Evolutionary conservation across 2,113 vertebrate genomes (phyloP).

Genomic region (Dasyornis broadbenti): DNA sequence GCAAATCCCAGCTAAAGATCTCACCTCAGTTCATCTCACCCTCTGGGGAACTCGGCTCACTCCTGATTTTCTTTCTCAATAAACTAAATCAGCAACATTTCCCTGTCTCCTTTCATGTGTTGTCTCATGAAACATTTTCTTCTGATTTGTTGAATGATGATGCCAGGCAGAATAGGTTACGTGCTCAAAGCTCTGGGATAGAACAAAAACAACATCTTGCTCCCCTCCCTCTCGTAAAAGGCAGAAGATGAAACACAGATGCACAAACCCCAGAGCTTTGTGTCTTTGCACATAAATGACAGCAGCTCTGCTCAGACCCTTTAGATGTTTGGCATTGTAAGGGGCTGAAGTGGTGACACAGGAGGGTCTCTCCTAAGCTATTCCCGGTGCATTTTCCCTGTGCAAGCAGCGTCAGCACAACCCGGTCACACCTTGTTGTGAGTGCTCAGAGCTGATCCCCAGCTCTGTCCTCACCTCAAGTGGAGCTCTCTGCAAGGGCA

Average conservation of each 20-base stretch:
- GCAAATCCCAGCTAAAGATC: constrained; percentile 15
- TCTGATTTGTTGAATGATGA: neutral
- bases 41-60: constrained; percentile 15
- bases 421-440: rapidly evolving
- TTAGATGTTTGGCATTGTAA: neutral
- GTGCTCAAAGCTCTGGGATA: neutral
- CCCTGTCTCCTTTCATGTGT: neutral
- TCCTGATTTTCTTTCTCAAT: constrained; percentile 46
- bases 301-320: neutral
- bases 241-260: constrained; percentile 23
- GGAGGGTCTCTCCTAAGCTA: neutral
- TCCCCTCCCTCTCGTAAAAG: constrained; percentile 9
- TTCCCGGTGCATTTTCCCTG: neutral
- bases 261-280: neutral
- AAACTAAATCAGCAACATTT: constrained; percentile 57
- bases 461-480: neutral
- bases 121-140: constrained; percentile 1
- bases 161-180: neutral
- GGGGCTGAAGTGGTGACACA: neutral
- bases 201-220: neutral
- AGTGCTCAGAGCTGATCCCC: neutral
- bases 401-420: neutral
- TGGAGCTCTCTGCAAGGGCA: neutral
- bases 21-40: constrained; percentile 19
- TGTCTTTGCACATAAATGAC: neutral